Evolutionary conservation across 2,797 vertebrate species (phyloP), one percentile per base, ranked within the genome.

Genomic region (Chrysocyon brachyurus): DNA sequence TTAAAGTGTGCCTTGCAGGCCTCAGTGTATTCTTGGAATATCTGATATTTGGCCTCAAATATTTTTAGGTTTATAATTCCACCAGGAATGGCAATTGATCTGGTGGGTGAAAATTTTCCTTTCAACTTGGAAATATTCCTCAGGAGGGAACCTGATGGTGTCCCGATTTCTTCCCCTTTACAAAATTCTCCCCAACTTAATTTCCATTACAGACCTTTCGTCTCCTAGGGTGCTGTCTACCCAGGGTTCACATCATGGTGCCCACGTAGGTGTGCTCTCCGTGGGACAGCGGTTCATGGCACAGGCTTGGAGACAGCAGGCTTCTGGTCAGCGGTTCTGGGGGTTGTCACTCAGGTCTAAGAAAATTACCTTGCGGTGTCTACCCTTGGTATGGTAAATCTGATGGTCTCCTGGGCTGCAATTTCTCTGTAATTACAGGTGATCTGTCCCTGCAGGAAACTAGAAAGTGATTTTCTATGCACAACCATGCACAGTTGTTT

Each of bases 31-130:
- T 54, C 56, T 89, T 16, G n/a, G 73, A 9, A 12, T 66, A 36
- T 73, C 52, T 73, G 63, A 87, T 28, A 70, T 87, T 83, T 89
- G 12, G 1, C 19, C 89, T 92, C 59, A 95, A n/a, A 24, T 94
- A 56, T 82, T 95, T 96, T 96, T 36, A 84, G 33, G 79, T 79
- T 82, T 83, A 77, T 68, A 73, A 22, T 82, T 96, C 73, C 36
- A 36, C n/a, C 16, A 72, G 88, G 72, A 88, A 81, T 66, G 33
- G 46, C n/a, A 59, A 8, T 36, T 83, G 92, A 89, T 33, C 31
- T 66, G 59, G 46, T 63, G 15, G 36, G 31, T 90, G 16, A 66
- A 40, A 64, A 40, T 36, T 95, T 84, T 72, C 36, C 86, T 86
- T 86, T 63, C 75, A 21, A 49, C n/a, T 81, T 87, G 63, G 3